phyloP scores from a whole-genome alignment of 2,888 invertebrate species.

The Ornithoptera alexandrae region DNA sequence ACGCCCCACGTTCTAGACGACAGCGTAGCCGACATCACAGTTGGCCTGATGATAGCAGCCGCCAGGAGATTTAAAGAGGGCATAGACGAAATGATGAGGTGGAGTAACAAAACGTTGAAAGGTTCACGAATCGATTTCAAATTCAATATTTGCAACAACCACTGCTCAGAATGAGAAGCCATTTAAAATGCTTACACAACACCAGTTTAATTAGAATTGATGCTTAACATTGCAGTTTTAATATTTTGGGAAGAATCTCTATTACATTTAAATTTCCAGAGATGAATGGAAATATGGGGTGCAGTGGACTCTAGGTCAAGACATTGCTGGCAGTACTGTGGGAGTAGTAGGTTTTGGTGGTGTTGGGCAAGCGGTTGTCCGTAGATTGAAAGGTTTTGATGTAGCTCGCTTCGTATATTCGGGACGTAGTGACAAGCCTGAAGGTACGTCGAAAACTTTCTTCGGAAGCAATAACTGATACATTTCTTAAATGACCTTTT shows the following conservation, averaged over 20 bases:
- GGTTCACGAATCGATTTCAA: neutral
- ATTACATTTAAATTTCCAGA: conserved; percentile 49
- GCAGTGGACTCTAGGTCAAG: conserved; percentile 89
- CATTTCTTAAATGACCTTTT: neutral
- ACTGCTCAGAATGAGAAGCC: too few species aligned
- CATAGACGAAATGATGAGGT: conserved; percentile 82
- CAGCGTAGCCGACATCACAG: conserved; percentile 90
- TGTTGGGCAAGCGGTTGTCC: conserved; percentile 87
- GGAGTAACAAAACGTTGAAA: conserved; percentile 28
- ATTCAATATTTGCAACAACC: too few species aligned
- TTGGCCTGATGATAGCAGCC: conserved; percentile 87
- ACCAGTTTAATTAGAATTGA: neutral
- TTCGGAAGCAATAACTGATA: neutral
- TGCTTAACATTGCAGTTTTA: neutral
- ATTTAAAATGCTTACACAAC: neutral
- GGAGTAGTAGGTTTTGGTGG: conserved; percentile 92
- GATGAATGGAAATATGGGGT: conserved; percentile 85
- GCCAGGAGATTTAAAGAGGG: conserved; percentile 89
- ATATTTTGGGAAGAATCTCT: too few species aligned
- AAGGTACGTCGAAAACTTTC: conserved; percentile 58
- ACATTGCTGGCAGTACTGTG: conserved; percentile 87
- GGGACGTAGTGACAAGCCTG: conserved; percentile 83
- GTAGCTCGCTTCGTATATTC: conserved; percentile 86
- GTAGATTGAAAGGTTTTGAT: conserved; percentile 86
- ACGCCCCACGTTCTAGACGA: conserved; percentile 87